These are phyloP conservation scores for Sarcophaga peregrina DNA, from an alignment of 1,140 invertebrate genomes.

Conservation along the genomic window DNA sequence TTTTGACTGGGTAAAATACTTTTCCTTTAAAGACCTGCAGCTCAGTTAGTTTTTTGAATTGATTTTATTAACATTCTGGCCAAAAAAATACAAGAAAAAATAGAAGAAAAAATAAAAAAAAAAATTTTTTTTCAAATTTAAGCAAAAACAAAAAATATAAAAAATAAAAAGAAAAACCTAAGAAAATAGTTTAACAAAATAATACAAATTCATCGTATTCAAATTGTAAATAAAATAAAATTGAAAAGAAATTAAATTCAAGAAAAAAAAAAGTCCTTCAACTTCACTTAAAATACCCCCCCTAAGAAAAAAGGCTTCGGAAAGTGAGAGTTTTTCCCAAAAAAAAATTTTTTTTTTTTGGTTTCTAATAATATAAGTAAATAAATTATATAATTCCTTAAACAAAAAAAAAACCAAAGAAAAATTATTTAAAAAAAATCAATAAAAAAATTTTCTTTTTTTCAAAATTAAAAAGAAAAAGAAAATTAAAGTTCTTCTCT, in stretches of 20 bases:
- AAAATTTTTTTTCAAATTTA: not conserved
- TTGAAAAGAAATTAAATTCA: not conserved
- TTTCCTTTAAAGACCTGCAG: not conserved
- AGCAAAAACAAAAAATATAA: not conserved
- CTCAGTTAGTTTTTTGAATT: slow-evolving; percentile 22
- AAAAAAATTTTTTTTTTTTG: too few relatives aligned
- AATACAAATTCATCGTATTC: not conserved
- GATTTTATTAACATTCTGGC: slow-evolving; percentile 19
- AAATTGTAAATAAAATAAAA: not conserved
- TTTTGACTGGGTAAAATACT: not conserved
- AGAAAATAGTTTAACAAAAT: not conserved
- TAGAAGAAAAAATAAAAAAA: not conserved
- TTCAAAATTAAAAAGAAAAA: too few relatives aligned
- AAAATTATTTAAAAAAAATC: too few relatives aligned
- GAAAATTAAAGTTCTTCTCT: too few relatives aligned
- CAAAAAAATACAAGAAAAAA: slow-evolving; percentile 7
- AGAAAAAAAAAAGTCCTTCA: not conserved
- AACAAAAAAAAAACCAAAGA: too few relatives aligned
- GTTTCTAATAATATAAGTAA: too few relatives aligned
- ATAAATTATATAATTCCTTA: too few relatives aligned
- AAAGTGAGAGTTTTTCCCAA: too few relatives aligned
- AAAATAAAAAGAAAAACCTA: not conserved
- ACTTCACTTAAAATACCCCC: too few relatives aligned
- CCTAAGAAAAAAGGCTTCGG: too few relatives aligned
- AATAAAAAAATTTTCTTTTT: too few relatives aligned